Evolutionary conservation across 2,113 vertebrate genomes (phyloP).

Genomic region (Gasterosteus nipponicus): DNA sequence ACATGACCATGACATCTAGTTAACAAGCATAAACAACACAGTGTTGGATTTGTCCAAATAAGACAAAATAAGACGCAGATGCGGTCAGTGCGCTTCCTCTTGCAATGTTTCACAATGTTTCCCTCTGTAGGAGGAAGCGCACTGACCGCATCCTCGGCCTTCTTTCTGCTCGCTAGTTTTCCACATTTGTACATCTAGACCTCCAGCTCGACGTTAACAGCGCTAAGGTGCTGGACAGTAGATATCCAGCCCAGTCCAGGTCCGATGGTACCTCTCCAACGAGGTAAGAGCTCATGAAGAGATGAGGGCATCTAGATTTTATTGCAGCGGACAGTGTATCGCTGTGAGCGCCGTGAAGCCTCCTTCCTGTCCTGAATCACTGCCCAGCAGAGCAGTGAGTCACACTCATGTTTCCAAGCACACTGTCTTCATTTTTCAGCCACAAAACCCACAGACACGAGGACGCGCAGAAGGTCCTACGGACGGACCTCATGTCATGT

Average conservation of each 20-base stretch:
- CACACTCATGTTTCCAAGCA: too few species aligned
- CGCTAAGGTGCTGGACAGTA: conserved; percentile 17
- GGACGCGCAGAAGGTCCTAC: too few species aligned
- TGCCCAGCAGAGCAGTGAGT: too few species aligned
- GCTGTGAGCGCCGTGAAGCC: not conserved
- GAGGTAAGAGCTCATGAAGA: not conserved
- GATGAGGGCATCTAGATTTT: not conserved
- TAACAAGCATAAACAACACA: too few species aligned
- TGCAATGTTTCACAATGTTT: too few species aligned
- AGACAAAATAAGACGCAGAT: not conserved
- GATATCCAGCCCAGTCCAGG: conserved; percentile 35
- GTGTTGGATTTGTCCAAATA: not conserved
- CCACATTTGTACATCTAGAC: not conserved
- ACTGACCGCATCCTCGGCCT: too few species aligned
- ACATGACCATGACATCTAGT: not conserved
- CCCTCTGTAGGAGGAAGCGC: too few species aligned
- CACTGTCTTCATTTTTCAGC: too few species aligned
- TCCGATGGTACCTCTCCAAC: conserved; percentile 26
- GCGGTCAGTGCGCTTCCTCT: too few species aligned
- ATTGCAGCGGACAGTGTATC: not conserved
- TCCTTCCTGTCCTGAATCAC: conserved; percentile 20
- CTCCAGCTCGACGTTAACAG: not conserved
- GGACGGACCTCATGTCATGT: not conserved
- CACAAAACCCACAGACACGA: too few species aligned
- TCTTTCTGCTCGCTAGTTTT: not conserved